These are phyloP conservation scores for Epirrhoe alternata DNA, from an alignment of 2,888 invertebrate genomes.

Conservation along the genomic window DNA sequence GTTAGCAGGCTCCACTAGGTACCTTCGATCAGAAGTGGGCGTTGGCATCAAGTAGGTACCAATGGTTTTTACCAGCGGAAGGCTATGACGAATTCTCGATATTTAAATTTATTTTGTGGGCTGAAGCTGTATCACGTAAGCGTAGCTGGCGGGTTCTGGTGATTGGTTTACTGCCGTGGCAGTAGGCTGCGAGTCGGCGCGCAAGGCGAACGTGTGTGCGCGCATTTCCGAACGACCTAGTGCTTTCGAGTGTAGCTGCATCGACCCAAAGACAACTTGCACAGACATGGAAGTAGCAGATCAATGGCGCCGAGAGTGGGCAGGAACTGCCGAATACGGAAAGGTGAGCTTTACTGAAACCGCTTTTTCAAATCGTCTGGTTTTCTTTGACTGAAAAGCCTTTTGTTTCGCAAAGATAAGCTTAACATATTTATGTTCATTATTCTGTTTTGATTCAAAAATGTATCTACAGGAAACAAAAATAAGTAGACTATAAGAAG, in stretches of 20 bases:
- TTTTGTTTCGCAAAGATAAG: conserved; percentile 6
- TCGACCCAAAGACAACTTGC: conserved; percentile 62
- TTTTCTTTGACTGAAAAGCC: conserved; percentile 9
- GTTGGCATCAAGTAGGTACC: conserved; percentile 75
- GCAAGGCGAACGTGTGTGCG: conserved; percentile 65
- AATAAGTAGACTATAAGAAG: not conserved
- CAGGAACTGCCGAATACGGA: conserved; percentile 81
- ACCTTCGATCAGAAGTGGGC: conserved; percentile 69
- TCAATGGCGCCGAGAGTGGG: conserved; percentile 82
- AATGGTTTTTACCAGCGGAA: conserved; percentile 76
- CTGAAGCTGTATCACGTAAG: conserved; percentile 56
- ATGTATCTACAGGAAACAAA: not conserved
- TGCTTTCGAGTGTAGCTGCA: conserved; percentile 80
- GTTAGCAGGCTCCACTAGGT: conserved; percentile 54
- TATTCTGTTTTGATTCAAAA: not conserved
- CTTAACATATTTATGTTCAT: not conserved
- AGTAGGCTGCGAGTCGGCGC: conserved; percentile 74
- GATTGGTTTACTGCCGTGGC: conserved; percentile 39
- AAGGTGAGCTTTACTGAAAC: conserved; percentile 65
- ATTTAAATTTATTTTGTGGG: conserved; percentile 73
- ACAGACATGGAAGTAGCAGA: conserved; percentile 78
- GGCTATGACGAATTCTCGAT: conserved; percentile 76
- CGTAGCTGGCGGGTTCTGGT: conserved; percentile 47
- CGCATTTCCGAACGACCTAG: conserved; percentile 56
- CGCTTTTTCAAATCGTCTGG: not conserved